These are phyloP conservation scores for Theocolax elegans DNA, from an alignment of 1,140 invertebrate genomes.

Conservation along the genomic window DNA sequence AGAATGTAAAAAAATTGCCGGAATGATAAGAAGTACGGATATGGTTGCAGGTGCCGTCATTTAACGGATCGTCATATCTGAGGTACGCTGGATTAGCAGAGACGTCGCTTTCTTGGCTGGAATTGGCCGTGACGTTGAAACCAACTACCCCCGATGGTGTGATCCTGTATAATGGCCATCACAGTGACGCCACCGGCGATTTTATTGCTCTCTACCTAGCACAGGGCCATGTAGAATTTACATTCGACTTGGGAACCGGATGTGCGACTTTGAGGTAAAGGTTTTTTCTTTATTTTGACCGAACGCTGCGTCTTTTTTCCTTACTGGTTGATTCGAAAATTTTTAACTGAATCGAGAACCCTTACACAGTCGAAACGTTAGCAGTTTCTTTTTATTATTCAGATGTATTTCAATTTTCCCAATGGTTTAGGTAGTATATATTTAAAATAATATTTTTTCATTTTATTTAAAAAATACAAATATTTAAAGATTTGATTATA, in stretches of 20 bases:
- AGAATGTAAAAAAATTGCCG: too few species aligned
- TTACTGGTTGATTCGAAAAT: too few species aligned
- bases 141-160: constrained; percentile 83
- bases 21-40: too few species aligned
- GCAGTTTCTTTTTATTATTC: too few species aligned
- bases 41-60: constrained; percentile 83
- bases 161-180: constrained; percentile 92
- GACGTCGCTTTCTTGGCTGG: constrained; percentile 85
- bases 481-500: too few species aligned
- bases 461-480: too few species aligned
- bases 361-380: too few species aligned
- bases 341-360: too few species aligned
- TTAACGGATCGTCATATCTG: constrained; percentile 92
- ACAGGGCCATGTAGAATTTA: constrained; percentile 88
- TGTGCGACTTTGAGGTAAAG: constrained; percentile 85
- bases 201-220: constrained; percentile 90
- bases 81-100: constrained; percentile 85
- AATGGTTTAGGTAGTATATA: too few species aligned
- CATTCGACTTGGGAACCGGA: constrained; percentile 93
- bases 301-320: too few species aligned
- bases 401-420: too few species aligned
- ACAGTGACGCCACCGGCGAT: constrained; percentile 88
- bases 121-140: constrained; percentile 88
- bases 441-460: too few species aligned
- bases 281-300: background rate